phyloP scores from a whole-genome alignment of 1,140 invertebrate genomes.

The Zaprionus ornatus region DNA sequence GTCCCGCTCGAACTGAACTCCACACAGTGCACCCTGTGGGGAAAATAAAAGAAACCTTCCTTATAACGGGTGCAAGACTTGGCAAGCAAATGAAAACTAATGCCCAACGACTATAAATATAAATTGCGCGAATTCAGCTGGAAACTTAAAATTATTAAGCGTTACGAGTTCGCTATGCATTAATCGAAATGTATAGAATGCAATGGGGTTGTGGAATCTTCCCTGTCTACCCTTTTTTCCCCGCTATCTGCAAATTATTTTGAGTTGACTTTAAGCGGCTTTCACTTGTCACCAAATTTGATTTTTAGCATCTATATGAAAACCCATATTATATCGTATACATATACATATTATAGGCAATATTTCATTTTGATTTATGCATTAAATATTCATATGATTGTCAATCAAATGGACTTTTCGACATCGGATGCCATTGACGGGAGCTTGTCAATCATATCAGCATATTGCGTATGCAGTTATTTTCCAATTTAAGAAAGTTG shows the following conservation, averaged over 20 bases:
- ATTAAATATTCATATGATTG: conserved; percentile 69
- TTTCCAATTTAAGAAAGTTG: background rate
- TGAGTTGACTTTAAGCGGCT: background rate
- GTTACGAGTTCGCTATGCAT: conserved; percentile 40
- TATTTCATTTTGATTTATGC: conserved; percentile 45
- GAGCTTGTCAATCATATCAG: background rate
- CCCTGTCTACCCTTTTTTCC: background rate
- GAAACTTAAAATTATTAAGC: conserved; percentile 42
- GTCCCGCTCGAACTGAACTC: background rate
- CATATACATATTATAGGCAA: background rate
- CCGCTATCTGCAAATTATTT: background rate
- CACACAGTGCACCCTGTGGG: conserved; percentile 13
- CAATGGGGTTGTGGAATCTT: background rate
- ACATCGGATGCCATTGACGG: background rate
- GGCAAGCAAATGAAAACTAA: conserved; percentile 72
- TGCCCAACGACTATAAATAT: conserved; percentile 69
- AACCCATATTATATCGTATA: too few species aligned
- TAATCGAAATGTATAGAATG: conserved; percentile 7
- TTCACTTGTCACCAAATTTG: conserved; percentile 47
- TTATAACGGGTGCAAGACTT: conserved; percentile 50
- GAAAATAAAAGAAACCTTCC: conserved; percentile 22
- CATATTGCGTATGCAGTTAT: background rate
- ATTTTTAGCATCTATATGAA: conserved; percentile 30
- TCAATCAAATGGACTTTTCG: conserved; percentile 42
- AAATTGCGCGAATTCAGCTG: conserved; percentile 47